Evolutionary conservation across 2,797 vertebrate species (phyloP).

Genomic region (Parotocinclus haroldoi): DNA sequence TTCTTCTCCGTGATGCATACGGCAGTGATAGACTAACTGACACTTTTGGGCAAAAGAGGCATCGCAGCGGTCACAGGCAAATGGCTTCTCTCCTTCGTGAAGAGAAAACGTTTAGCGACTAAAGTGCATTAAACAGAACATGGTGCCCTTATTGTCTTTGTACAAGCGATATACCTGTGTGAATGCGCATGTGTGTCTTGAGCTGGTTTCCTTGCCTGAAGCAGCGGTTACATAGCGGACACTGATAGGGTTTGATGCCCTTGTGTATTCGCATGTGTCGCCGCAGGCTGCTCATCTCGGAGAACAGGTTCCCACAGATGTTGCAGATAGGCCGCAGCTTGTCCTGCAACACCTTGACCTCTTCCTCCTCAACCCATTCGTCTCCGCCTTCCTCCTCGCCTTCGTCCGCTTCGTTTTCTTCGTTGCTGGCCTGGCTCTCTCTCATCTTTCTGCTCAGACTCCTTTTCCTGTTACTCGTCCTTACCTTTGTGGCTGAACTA

Average conservation of each 20-base stretch:
- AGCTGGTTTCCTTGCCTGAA: constrained; percentile 97
- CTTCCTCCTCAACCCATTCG: constrained; percentile 60
- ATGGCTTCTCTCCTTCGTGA: constrained; percentile 89
- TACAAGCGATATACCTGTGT: constrained; percentile 82
- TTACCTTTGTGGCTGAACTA: constrained; percentile 1
- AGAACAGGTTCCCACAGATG: constrained; percentile 88
- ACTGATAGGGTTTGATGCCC: constrained; percentile 91
- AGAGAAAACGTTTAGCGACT: neutral
- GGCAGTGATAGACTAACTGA: constrained; percentile 94
- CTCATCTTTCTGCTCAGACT: constrained; percentile 64
- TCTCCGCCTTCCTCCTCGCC: constrained; percentile 6
- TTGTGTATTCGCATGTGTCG: constrained; percentile 97
- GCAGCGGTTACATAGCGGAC: constrained; percentile 91
- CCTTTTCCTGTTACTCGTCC: constrained; percentile 44
- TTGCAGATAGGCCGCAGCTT: constrained; percentile 78
- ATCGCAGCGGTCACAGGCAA: constrained; percentile 84
- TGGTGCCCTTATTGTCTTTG: no score
- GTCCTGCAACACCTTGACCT: constrained; percentile 38
- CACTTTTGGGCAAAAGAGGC: constrained; percentile 98
- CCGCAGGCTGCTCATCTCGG: constrained; percentile 91
- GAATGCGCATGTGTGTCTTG: constrained; percentile 95
- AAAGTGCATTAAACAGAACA: neutral
- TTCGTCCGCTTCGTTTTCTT: constrained; percentile 56
- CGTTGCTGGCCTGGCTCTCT: constrained; percentile 73
- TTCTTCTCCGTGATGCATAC: constrained; percentile 97